Evolutionary conservation across 2,888 invertebrate species (phyloP).

Genomic region (Perithous albicinctus): DNA sequence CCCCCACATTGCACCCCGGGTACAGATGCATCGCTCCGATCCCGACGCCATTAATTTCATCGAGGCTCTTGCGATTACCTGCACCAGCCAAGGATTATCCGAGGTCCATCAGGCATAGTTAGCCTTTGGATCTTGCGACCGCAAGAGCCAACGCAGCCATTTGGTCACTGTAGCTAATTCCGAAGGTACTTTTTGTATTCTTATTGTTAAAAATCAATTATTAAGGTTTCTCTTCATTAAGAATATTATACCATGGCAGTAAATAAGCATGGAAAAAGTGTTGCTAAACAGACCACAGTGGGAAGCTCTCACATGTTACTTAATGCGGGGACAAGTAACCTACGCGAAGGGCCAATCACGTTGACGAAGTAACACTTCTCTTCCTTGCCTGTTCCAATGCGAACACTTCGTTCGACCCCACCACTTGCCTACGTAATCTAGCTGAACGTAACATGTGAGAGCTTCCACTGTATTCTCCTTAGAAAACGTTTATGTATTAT

Average conservation of each 20-base stretch:
- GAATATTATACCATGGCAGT: neutral
- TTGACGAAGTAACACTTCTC: too few species aligned
- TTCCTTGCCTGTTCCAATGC: too few species aligned
- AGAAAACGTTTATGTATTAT: too few species aligned
- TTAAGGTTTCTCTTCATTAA: neutral
- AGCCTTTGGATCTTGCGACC: conserved; percentile 42
- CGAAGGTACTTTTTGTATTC: neutral
- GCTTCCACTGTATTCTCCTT: too few species aligned
- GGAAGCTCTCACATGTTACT: too few species aligned
- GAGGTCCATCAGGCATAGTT: conserved; percentile 52
- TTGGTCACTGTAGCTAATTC: neutral
- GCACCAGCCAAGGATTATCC: conserved; percentile 73
- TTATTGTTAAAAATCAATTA: neutral
- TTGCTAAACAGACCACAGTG: too few species aligned
- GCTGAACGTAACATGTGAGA: too few species aligned
- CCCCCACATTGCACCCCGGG: conserved; percentile 70
- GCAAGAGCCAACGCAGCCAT: conserved; percentile 2
- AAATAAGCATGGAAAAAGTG: too few species aligned
- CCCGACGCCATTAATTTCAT: conserved; percentile 77
- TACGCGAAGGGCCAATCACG: too few species aligned
- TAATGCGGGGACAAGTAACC: too few species aligned
- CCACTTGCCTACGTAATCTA: too few species aligned
- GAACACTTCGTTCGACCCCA: too few species aligned
- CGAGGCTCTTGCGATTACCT: conserved; percentile 76
- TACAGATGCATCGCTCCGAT: conserved; percentile 79